Evolutionary conservation across 2,113 vertebrate genomes (phyloP).

Genomic region (Silurus meridionalis): DNA sequence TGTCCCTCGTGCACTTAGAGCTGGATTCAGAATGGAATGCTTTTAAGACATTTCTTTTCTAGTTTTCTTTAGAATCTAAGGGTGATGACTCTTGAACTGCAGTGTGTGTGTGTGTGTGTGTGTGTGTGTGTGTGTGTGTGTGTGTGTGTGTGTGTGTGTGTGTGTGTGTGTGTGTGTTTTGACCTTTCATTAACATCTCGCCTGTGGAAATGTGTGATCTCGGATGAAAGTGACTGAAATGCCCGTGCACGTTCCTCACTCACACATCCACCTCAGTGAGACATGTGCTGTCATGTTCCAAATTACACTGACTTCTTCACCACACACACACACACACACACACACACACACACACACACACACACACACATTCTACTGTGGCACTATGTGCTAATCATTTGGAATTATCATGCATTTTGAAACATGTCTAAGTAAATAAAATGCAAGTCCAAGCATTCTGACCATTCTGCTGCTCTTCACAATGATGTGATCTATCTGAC

Average conservation of each 20-base stretch:
- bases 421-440: constrained; percentile 64
- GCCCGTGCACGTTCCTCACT: constrained; percentile 31
- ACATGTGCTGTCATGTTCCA: constrained; percentile 65
- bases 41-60: background rate
- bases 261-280: constrained; percentile 45
- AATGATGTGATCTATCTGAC: constrained; percentile 13
- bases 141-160: constrained; percentile 48
- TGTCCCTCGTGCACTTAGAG: background rate
- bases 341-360: constrained; percentile 42
- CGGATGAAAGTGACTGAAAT: constrained; percentile 32
- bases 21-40: background rate
- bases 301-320: constrained; percentile 50
- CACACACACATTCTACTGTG: constrained; percentile 34
- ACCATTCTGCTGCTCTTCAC: constrained; percentile 50
- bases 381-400: constrained; percentile 58
- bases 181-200: constrained; percentile 23
- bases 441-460: constrained; percentile 56
- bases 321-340: constrained; percentile 33
- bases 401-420: constrained; percentile 54
- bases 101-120: background rate
- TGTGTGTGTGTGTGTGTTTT: constrained; percentile 50
- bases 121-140: background rate
- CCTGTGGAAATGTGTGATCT: constrained; percentile 31
- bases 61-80: background rate
- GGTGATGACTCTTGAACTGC: background rate